phyloP scores from a whole-genome alignment of 2,113 vertebrate species.

The Indicator indicator region DNA sequence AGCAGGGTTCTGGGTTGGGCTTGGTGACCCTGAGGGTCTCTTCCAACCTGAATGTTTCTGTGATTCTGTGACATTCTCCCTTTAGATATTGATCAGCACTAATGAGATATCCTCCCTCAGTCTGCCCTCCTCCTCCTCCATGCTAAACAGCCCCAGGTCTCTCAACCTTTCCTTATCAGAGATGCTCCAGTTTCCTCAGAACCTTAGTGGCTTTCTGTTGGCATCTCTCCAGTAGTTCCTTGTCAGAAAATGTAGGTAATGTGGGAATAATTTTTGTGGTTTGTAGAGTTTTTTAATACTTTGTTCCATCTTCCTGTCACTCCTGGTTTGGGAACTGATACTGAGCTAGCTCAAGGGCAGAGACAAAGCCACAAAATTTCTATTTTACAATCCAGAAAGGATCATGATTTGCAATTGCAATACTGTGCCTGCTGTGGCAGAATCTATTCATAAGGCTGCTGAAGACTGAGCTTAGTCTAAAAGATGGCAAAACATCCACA shows the following conservation, averaged over 20 bases:
- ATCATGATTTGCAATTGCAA: not conserved
- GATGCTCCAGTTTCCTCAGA: too few species aligned
- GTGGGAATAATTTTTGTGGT: not conserved
- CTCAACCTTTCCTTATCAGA: too few species aligned
- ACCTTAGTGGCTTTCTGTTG: too few species aligned
- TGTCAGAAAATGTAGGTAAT: not conserved
- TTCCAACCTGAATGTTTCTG: too few species aligned
- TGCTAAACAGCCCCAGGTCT: too few species aligned
- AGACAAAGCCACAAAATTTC: not conserved
- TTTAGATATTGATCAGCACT: too few species aligned
- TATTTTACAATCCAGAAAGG: not conserved
- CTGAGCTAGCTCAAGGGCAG: not conserved
- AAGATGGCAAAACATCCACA: not conserved
- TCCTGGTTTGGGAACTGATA: rapidly evolving
- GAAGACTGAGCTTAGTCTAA: not conserved
- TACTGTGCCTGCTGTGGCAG: not conserved
- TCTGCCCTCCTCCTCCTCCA: too few species aligned
- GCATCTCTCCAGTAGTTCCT: too few species aligned
- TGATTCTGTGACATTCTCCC: too few species aligned
- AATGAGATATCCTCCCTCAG: too few species aligned
- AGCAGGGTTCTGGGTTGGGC: too few species aligned
- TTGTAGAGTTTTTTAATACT: rapidly evolving
- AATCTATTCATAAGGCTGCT: not conserved
- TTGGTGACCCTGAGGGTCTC: too few species aligned
- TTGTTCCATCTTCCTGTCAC: not conserved